Base-by-base conservation (phyloP, 2,888 invertebrate species). In the Synergus laeviventris region DNA sequence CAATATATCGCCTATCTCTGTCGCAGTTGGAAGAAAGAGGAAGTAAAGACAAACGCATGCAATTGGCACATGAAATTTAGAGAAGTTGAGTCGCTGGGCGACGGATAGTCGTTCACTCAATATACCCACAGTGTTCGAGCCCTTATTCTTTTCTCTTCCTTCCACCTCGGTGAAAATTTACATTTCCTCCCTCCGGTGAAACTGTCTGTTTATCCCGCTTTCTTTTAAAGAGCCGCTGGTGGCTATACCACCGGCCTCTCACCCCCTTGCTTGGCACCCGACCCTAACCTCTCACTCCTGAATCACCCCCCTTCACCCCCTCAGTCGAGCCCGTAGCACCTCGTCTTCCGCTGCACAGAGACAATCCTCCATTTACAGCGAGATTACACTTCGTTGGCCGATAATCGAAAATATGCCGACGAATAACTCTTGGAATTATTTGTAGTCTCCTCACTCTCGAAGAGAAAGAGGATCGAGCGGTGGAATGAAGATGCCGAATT, bases 201-300 rank as follows among this genome's bases (percentile, higher is more conserved):
- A 88, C 90, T 90, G 90, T 90, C 91, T 91, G 90, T 90, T 91
- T 90, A 90, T 91, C 89, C 90, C 89, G 89, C 88, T 90, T 90
- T 89, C 89, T 89, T 90, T 90, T 90, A 90, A 89, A 88, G 88
- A 89, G 87, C 84, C 88, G 86, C 85, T 86, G 84, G 86, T 87
- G 86, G 86, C 85, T 85, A 84, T 85, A 82, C 79, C 77, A 81
- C 79, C 79, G 70, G 74, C 66, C 66, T 82, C 83, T 81, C 76
- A 49, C 24, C 64, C 42, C 64, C 42, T 66, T 66, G 64, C 42
- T 66, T 66, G 64, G 64, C 42, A 66, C 70, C 81, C 81, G 76
- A 79, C 76, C 77, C 76, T 80, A 60, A 38, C 74, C 76, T 74
- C 79, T 64, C 64, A 61, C 73, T 77, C 77, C 77, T 49, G 60